Base-by-base conservation (phyloP, 2,888 invertebrate genomes). In the Eutolmus rufibarbis region DNA sequence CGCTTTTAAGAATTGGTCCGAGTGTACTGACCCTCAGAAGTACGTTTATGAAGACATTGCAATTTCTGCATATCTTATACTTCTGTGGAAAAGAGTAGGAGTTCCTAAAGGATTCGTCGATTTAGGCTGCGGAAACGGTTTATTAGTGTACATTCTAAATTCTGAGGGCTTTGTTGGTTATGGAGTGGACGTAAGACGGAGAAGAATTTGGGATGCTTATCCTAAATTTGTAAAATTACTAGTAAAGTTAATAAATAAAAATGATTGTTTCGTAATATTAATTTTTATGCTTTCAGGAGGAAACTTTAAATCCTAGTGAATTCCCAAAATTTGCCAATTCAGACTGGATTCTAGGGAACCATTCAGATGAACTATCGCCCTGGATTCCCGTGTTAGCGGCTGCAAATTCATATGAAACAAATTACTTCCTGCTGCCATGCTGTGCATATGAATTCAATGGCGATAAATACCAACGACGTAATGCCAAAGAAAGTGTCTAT, bases 351-450 rank as follows among this genome's bases (percentile, higher is more conserved):
- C 98, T 99, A 91, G 99, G 99, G 85, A 99, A 99, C 93, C 99
- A 99, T 93, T 98, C 98, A 16, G 99, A 99, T 94, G 99, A 99
- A 92, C 93, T 99, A n/a, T 99, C 99, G 9, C 98, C 99, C 0
- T 99, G 99, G 99, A 96, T 99, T 90, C 98, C 99, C 28, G 96
- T 99, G 0, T 95, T 99, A 90, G 96, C 99, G 37, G 95, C 97
- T 0, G 94, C 94, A 87, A 96, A 96, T 93, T 96, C 96, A 0
- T 94, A 94, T 87, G 93, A 93, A 40, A 96, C 96, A 87, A 96
- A 95, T 88, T 98, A 96, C 91, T 98, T 99, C 91, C 93, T 99
- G 1, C 93, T 99, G 16, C 99, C 99, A 0, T 99, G 99, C 91
- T 99, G 99, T 92, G 95, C 97, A 0, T 98, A 95, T 92, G 98